Conservation (phyloP, 2,113 vertebrate genomes). For the Scomber colias region DNA sequence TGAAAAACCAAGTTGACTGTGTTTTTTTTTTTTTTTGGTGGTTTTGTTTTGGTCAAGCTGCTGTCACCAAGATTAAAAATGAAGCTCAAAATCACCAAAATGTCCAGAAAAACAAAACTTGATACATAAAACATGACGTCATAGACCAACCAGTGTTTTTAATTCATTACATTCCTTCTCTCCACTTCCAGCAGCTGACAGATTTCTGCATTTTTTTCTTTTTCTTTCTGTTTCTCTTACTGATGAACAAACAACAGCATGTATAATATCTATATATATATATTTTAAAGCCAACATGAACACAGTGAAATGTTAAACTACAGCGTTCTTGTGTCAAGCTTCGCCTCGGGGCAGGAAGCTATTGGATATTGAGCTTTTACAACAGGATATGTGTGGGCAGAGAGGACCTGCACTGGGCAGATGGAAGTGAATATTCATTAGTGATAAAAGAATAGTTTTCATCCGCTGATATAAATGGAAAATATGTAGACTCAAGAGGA, state of each 20-base stretch:
- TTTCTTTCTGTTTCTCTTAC: not conserved
- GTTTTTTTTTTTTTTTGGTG: too few relatives aligned
- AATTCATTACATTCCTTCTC: not conserved
- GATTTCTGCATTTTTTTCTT: not conserved
- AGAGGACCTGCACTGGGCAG: slow-evolving; percentile 33
- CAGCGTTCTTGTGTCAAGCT: slow-evolving; percentile 10
- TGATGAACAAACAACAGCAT: slow-evolving; percentile 6
- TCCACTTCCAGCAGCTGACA: not conserved
- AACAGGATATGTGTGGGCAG: slow-evolving; percentile 61
- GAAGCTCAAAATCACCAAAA: not conserved
- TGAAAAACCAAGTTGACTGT: too few relatives aligned
- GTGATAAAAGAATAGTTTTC: slow-evolving; percentile 28
- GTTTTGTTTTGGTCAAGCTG: too few relatives aligned
- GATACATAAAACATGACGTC: not conserved
- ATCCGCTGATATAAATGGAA: slow-evolving; percentile 17
- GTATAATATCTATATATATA: too few relatives aligned
- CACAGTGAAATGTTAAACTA: slow-evolving; percentile 36
- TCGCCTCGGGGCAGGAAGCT: slow-evolving; percentile 57
- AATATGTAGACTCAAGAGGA: not conserved
- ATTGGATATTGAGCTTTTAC: slow-evolving; percentile 39
- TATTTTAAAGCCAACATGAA: slow-evolving; percentile 6
- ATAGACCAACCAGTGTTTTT: not conserved
- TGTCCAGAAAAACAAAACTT: too few relatives aligned
- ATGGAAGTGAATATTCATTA: slow-evolving; percentile 39
- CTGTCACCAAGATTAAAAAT: too few relatives aligned